Evolutionary conservation across 2,797 vertebrate genomes (phyloP).

Genomic region (Pachyuromys duprasi): DNA sequence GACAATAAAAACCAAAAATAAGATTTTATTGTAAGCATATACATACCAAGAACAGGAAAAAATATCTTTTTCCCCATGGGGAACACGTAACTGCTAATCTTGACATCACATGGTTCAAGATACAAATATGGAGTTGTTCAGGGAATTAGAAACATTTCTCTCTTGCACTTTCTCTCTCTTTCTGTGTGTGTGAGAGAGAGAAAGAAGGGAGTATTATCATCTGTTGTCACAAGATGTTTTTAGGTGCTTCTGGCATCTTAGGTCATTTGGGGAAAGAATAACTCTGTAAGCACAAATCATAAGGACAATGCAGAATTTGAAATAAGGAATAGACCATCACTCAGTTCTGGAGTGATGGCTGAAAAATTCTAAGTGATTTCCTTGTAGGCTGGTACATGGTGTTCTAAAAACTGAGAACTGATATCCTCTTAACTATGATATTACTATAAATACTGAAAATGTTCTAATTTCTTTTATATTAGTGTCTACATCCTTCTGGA

Average conservation of each 20-base stretch:
- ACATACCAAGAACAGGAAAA: background rate
- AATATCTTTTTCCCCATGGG: background rate
- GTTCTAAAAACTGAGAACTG: background rate
- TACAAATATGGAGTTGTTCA: background rate
- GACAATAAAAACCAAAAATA: background rate
- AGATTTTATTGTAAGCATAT: background rate
- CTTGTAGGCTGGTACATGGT: background rate
- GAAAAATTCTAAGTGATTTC: no score
- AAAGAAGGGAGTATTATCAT: no score
- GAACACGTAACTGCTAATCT: background rate
- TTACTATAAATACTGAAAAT: background rate
- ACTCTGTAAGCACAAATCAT: background rate
- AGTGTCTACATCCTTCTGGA: background rate
- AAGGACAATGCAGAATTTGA: background rate
- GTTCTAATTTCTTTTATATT: background rate
- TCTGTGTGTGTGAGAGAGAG: background rate
- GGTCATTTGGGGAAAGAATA: background rate
- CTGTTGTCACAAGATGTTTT: background rate
- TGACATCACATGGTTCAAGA: background rate
- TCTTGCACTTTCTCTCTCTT: background rate
- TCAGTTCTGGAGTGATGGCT: background rate
- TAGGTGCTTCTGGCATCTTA: background rate
- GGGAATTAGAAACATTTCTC: background rate
- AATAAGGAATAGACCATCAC: no score
- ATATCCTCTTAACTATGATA: background rate